Evolutionary conservation across 2,113 vertebrate species (phyloP).

Genomic region (Apteryx owenii): DNA sequence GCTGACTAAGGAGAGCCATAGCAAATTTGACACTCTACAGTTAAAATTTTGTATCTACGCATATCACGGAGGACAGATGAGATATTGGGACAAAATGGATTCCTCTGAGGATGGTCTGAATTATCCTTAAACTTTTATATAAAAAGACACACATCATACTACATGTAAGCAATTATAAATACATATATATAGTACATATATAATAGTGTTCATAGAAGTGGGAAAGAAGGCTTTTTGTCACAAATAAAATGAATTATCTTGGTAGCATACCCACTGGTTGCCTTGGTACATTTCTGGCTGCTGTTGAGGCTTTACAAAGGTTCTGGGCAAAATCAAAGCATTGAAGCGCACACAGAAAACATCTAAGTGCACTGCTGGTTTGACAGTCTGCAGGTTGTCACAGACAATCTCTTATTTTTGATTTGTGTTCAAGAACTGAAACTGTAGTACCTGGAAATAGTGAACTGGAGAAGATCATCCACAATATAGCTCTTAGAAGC

Average conservation of each 20-base stretch:
- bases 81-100: not conserved
- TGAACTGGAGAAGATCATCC: not conserved
- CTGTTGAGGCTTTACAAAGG: not conserved
- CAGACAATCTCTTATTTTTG: not conserved
- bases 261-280: not conserved
- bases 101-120: not conserved
- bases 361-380: not conserved
- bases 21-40: not conserved
- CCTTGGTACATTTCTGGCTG: not conserved
- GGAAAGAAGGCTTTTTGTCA: too few species aligned
- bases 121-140: too few species aligned
- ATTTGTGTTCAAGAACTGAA: not conserved
- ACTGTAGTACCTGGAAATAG: not conserved
- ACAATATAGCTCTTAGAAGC: not conserved
- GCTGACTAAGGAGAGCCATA: not conserved
- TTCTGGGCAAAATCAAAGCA: not conserved
- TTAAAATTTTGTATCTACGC: not conserved
- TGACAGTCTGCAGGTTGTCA: not conserved
- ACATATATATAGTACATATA: too few species aligned
- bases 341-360: not conserved
- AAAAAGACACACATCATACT: too few species aligned
- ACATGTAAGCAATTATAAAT: too few species aligned
- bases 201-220: not conserved
- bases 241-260: not conserved
- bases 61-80: not conserved